Percentiles rank a stretch among this genome's conserved stretches.
Conservation (phyloP, 2,113 vertebrate species). For the Gracilinanus agilis region DNA sequence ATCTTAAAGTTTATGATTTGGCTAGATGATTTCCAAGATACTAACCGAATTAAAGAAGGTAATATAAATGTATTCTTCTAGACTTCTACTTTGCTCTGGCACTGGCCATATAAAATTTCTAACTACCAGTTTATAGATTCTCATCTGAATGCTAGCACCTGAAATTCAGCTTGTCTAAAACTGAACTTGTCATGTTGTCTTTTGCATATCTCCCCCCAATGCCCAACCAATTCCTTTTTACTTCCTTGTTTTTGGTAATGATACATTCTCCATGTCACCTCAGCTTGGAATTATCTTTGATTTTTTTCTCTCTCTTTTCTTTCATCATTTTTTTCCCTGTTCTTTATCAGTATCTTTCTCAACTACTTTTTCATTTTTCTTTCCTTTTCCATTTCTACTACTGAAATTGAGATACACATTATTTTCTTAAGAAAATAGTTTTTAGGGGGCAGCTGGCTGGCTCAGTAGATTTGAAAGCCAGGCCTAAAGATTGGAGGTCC, state of each 20-base stretch:
- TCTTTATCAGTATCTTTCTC: slow-evolving; percentile 17
- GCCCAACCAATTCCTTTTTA: neutral
- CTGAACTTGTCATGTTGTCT: neutral
- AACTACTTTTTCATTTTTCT: slow-evolving; percentile 22
- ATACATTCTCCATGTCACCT: neutral
- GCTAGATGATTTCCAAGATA: neutral
- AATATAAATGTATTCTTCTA: neutral
- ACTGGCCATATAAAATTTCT: neutral
- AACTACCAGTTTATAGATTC: neutral
- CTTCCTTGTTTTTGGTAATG: neutral
- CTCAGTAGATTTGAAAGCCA: no score
- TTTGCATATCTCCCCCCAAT: neutral
- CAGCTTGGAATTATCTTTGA: slow-evolving; percentile 1
- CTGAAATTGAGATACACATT: neutral
- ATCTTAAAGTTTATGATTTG: neutral
- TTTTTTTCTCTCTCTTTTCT: slow-evolving; percentile 5
- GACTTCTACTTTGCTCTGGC: neutral
- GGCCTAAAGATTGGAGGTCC: no score
- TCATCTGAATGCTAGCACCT: neutral
- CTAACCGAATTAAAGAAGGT: neutral
- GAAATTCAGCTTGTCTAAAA: slow-evolving; percentile 8
- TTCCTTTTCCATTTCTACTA: neutral
- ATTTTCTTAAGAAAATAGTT: slow-evolving; percentile 9
- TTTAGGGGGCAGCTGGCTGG: neutral
- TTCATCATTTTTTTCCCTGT: slow-evolving; percentile 18